Percentiles rank a stretch among this genome's conserved stretches.
Conservation (phyloP, 2,113 vertebrate species). For the Pyxicephalus adspersus region DNA sequence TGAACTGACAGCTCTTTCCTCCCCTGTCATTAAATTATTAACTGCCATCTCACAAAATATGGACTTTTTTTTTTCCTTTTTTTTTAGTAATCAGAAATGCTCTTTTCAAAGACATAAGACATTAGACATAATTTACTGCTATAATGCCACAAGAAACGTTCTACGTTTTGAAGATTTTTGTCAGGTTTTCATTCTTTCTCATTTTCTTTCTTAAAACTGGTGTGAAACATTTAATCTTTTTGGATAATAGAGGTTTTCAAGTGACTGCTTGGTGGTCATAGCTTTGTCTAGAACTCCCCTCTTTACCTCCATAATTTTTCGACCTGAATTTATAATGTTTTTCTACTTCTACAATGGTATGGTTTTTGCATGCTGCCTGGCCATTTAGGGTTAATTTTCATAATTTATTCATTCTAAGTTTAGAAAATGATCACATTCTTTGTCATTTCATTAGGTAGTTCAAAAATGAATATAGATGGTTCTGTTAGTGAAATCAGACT, state of each 20-base stretch:
- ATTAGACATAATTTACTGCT: slow-evolving; percentile 48
- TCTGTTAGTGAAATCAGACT: no score
- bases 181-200: no score
- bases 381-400: no score
- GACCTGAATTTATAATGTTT: background rate
- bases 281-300: background rate
- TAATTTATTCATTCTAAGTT: no score
- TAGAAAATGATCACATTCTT: no score
- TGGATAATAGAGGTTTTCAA: slow-evolving; percentile 18
- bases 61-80: slow-evolving; percentile 36
- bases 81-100: slow-evolving; percentile 37
- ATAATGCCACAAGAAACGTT: slow-evolving; percentile 7
- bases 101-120: slow-evolving; percentile 40
- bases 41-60: slow-evolving; percentile 53
- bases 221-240: slow-evolving; percentile 1
- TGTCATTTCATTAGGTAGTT: no score
- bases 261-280: background rate
- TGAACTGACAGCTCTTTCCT: slow-evolving; percentile 52
- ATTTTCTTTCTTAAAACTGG: slow-evolving; percentile 4
- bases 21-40: slow-evolving; percentile 57
- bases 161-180: slow-evolving; percentile 15
- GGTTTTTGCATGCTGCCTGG: background rate
- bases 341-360: background rate
- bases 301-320: background rate
- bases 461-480: no score